phyloP scores from a whole-genome alignment of 2,888 invertebrate species.

The Marasmarcha lunaedactyla region DNA sequence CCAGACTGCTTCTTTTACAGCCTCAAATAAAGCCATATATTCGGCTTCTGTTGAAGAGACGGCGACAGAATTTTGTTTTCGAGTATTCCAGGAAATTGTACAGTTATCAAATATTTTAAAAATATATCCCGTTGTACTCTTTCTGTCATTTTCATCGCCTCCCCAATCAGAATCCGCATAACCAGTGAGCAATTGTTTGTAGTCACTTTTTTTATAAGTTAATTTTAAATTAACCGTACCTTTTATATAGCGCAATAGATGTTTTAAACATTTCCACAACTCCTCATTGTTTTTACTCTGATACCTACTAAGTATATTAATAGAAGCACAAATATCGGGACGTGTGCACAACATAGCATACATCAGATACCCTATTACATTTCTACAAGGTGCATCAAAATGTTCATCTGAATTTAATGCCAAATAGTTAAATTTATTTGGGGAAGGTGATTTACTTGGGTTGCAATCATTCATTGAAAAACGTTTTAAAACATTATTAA shows the following conservation, averaged over 20 bases:
- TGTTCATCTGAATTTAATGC: constrained; percentile 10
- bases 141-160: constrained; percentile 15
- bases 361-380: constrained; percentile 15
- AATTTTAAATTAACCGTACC: constrained; percentile 21
- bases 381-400: constrained; percentile 14
- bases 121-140: constrained; percentile 14
- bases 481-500: constrained; percentile 15
- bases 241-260: constrained; percentile 12
- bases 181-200: constrained; percentile 16
- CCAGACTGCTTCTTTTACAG: constrained; percentile 24
- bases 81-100: constrained; percentile 13
- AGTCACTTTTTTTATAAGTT: constrained; percentile 7
- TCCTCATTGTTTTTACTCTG: constrained; percentile 2
- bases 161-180: constrained; percentile 25
- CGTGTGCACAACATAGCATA: constrained; percentile 13
- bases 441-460: constrained; percentile 10
- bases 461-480: constrained; percentile 19
- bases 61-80: constrained; percentile 12
- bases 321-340: constrained; percentile 17
- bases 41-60: constrained; percentile 17
- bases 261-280: constrained; percentile 3
- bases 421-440: constrained; percentile 8
- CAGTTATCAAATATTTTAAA: constrained; percentile 16
- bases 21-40: constrained; percentile 14
- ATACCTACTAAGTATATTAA: constrained; percentile 18